Evolutionary conservation across 2,888 invertebrate species (phyloP), one percentile per base, ranked within the genome.

Genomic region (Diarsia brunnea): DNA sequence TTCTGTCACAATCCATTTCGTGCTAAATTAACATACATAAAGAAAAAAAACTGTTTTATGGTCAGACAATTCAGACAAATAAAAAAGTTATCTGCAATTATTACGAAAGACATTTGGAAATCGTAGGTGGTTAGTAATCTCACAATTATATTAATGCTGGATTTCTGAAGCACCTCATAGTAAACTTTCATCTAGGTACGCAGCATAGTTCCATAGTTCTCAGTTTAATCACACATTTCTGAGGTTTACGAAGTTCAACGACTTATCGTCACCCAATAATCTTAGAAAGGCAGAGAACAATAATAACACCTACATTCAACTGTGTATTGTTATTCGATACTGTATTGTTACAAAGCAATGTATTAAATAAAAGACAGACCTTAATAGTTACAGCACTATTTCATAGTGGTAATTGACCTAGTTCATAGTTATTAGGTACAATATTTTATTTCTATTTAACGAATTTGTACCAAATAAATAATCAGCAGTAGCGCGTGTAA

Each of bases 391-490:
- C 16, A 69, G 69, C 12, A 64, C 4, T 19, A 47, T 78, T 61
- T 53, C 61, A 64, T 24, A 51, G 11, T n/a, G 43, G 43, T 47
- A 38, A 51, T 60, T 80, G 58, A 60, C 73, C 70, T 60, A 31
- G 72, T 67, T 60, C 11, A 19, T 27, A 64, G 43, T 4, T 31
- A 10, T 21, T 51, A 63, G 2, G 11, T 43, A 38, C n/a, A 45
- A 55, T 60, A 60, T 68, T 66, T 63, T 51, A 67, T 65, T 38
- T 12, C 43, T 58, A 60, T 73, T 73, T 58, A 45, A 75, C 43
- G 31, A 16, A 69, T 69, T 74, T 66, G 72, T 69, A 67, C 53
- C 55, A 75, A 78, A 81, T 81, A 81, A 77, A 82, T 76, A 8
- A 63, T n/a, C n/a, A n/a, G n/a, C n/a, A n/a, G n/a, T 38, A 64